Conservation (phyloP, 2,888 invertebrate species). For the Dorcus parallelipipedus region DNA sequence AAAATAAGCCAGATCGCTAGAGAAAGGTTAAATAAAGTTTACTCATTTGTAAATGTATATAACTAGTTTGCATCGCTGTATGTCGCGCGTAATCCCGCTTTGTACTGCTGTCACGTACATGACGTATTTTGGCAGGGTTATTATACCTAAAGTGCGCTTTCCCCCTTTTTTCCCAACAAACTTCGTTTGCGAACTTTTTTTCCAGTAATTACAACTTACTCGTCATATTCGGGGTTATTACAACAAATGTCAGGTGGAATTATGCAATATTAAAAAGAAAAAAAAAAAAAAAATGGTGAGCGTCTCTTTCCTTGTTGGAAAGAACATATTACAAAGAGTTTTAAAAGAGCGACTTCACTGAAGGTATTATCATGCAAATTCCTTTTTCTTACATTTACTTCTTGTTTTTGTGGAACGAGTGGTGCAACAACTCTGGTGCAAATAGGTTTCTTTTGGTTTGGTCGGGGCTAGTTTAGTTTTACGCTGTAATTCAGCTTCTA, state of each 20-base stretch:
- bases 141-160: too few species aligned
- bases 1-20: constrained; percentile 37
- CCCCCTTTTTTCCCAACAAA: too few species aligned
- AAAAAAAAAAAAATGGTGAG: too few species aligned
- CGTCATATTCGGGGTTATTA: too few species aligned
- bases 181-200: too few species aligned
- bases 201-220: too few species aligned
- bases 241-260: too few species aligned
- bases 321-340: constrained; percentile 36
- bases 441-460: constrained; percentile 10
- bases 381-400: constrained; percentile 47
- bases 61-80: constrained; percentile 36
- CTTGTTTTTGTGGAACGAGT: constrained; percentile 46
- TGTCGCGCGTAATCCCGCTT: constrained; percentile 24
- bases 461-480: background rate
- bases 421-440: constrained; percentile 31
- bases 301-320: too few species aligned
- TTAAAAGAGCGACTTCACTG: constrained; percentile 41
- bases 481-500: background rate
- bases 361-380: constrained; percentile 49
- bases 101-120: constrained; percentile 19
- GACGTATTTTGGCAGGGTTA: constrained; percentile 4
- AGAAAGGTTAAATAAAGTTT: constrained; percentile 45
- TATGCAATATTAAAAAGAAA: too few species aligned
- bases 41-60: constrained; percentile 43